These are phyloP conservation scores for Anoncus sp. DNA, from an alignment of 2,888 invertebrate genomes.

Conservation along the genomic window DNA sequence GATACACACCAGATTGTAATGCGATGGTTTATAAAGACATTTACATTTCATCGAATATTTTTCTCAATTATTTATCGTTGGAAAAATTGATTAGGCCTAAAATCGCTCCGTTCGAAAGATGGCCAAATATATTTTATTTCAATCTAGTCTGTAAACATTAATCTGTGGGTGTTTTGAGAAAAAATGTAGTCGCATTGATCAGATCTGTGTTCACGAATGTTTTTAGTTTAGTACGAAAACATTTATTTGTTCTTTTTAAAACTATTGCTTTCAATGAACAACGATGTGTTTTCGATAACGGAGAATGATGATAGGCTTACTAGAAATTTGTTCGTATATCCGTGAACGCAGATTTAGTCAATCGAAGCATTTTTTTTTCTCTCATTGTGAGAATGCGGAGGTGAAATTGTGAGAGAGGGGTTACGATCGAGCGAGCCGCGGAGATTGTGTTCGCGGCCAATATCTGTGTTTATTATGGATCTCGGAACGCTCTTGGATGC, in stretches of 20 bases:
- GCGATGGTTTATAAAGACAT: neutral
- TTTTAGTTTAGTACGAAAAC: neutral
- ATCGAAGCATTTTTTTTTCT: conserved; percentile 1
- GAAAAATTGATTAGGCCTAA: neutral
- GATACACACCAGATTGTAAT: neutral
- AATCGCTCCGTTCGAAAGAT: neutral
- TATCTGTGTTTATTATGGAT: conserved; percentile 63
- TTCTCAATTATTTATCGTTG: neutral
- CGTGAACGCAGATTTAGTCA: conserved; percentile 4
- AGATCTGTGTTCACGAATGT: neutral
- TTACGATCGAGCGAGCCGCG: conserved; percentile 16
- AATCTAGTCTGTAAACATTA: no score
- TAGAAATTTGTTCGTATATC: conserved; percentile 1
- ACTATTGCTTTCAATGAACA: neutral
- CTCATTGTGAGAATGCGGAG: conserved; percentile 53
- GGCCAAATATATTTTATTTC: neutral
- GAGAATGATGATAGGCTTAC: neutral
- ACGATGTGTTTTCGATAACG: neutral
- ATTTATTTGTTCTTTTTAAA: neutral
- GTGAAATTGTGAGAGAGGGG: conserved; percentile 55
- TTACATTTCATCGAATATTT: neutral
- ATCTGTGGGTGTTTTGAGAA: neutral
- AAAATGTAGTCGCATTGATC: neutral
- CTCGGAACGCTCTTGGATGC: conserved; percentile 48
- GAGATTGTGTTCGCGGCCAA: conserved; percentile 48